These are phyloP conservation scores for Drosophila fulvimacula DNA, from an alignment of 2,888 invertebrate genomes.

Conservation along the genomic window DNA sequence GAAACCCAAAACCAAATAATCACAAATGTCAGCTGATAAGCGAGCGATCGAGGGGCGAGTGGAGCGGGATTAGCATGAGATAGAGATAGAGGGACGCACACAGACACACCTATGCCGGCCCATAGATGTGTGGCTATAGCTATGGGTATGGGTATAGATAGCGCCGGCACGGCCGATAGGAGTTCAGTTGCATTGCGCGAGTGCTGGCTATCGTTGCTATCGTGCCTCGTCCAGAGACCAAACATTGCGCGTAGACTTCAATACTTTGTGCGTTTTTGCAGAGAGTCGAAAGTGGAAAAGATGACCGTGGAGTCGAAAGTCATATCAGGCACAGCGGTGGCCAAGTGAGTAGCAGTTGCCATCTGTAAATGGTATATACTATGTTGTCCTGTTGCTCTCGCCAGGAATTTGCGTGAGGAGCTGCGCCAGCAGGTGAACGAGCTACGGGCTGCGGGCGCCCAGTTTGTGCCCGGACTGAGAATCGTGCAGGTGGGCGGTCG, in stretches of 20 bases:
- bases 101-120: slow-evolving; percentile 7
- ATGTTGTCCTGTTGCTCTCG: neutral
- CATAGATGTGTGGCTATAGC: neutral
- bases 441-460: slow-evolving; percentile 86
- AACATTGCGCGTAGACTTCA: slow-evolving; percentile 26
- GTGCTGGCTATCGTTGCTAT: slow-evolving; percentile 48
- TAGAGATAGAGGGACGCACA: slow-evolving; percentile 14
- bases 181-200: slow-evolving; percentile 67
- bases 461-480: slow-evolving; percentile 91
- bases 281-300: slow-evolving; percentile 46
- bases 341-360: slow-evolving; percentile 87
- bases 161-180: slow-evolving; percentile 18
- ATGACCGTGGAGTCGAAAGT: slow-evolving; percentile 84
- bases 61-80: slow-evolving; percentile 30
- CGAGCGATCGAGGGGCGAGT: slow-evolving; percentile 13
- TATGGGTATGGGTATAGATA: slow-evolving; percentile 69
- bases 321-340: slow-evolving; percentile 89
- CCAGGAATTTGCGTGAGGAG: slow-evolving; percentile 90
- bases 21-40: slow-evolving; percentile 54
- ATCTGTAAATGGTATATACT: neutral
- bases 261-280: slow-evolving; percentile 52
- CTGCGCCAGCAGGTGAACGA: slow-evolving; percentile 88
- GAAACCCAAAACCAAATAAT: slow-evolving; percentile 67
- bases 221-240: slow-evolving; percentile 23
- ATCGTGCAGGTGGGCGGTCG: slow-evolving; percentile 98